Base-by-base conservation (phyloP, 2,888 invertebrate genomes). In the Mactromeris polynyma region DNA sequence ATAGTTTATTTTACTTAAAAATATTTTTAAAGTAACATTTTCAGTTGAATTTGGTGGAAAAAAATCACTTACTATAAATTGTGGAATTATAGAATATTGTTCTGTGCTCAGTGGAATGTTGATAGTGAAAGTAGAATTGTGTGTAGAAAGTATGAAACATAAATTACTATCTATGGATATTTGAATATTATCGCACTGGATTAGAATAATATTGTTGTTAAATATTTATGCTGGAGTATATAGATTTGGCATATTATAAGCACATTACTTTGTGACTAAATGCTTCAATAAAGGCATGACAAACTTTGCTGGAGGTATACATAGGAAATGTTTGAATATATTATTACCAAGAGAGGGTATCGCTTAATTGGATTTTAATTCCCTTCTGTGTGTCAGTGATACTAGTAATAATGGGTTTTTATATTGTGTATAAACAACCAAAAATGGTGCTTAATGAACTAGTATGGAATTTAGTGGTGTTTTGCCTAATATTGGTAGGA, bases 381-480 rank as follows among this genome's bases (percentile, higher is more conserved):
- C 0, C 19, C 36, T 73, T 17, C 4, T 33, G 36, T 73, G 73
- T 73, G 36, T 73, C 73, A 73, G 33, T 33, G 73, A 73, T 73
- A 33, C 2, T 33, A 33, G 9, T 73, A 17, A 73, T 33, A 73
- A 36, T 73, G 31, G 73, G 58, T n/a, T 58, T 73, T 21, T 4
- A 33, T 33, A 17, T 17, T 19, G 73, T 79, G n/a, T 42, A 31
- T 42, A 40, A 40, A 79, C 2, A 33, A 51, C 78, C 78, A 51
- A 19, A 84, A 51, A 84, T 84, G 84, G 84, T 78, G 78, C 26
- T 31, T 46, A 14, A 38, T 54, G 51, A 31, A n/a, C 51, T 78
- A 14, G 14, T 46, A 19, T 84, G 77, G 54, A 54, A 73, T 46
- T 69, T 38, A 26, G 38, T 84, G 78, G 36, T 78, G 36, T 54